Evolutionary conservation across 2,797 vertebrate genomes (phyloP), one percentile per base, ranked within the genome.

Genomic region (Enteromius paludinosus): DNA sequence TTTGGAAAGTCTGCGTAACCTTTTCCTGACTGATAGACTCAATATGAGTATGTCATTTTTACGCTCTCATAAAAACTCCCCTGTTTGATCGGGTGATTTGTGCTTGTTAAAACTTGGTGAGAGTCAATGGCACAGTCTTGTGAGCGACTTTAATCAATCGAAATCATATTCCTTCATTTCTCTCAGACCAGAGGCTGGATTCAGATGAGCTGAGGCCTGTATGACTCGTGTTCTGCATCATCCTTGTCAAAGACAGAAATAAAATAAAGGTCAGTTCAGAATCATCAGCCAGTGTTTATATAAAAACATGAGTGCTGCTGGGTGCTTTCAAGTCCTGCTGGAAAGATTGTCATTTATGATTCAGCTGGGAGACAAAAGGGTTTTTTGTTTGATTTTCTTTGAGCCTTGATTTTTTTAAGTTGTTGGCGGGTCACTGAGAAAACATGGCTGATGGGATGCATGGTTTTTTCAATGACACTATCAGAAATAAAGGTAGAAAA

Each of bases 1-100:
- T 30, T 83, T 76, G 62, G 62, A 69, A 77, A 77, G 28, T 25
- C 49, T 83, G 20, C 23, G 43, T 72, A 38, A 78, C 65, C 56
- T 64, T 72, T 78, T 41, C 65, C 56, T 41, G 75, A 83, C 64
- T 47, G 82, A 78, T 28, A 52, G 73, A 69, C 65, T 70, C 18
- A 20, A 20, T 70, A 30, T 15, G 23, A 70, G 54, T 12, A 7
- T 18, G 38, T 41, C 10, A 4, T 59, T 20, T 17, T 28, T 20
- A 25, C 28, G 17, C 3, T 18, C 8, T 54, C 38, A 25, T 41
- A 12, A 45, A 25, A 56, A 59, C 23, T 70, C 65, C 25, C 18
- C 35, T 79, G 3, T 12, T 59, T 70, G 78, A n/a, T 70, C 3
- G 14, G 33, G 15, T 7, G 38, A 69, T 43, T 59, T 56, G 47